Conservation (phyloP, 2,113 vertebrate genomes). For the Panurus biarmicus region DNA sequence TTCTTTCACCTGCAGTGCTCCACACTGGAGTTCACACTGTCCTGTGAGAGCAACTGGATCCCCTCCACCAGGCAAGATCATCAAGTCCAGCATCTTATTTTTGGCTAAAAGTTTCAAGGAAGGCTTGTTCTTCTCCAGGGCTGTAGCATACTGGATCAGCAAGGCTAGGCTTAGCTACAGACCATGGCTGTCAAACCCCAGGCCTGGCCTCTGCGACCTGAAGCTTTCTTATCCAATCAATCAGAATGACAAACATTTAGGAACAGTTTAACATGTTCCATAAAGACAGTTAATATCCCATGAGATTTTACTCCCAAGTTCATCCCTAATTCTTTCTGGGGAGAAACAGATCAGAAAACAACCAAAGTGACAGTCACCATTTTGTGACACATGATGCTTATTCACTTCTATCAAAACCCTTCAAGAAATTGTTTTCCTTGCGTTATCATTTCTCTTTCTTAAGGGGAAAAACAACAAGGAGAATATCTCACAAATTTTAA, state of each 20-base stretch:
- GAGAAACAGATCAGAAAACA: background rate
- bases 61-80: background rate
- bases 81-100: background rate
- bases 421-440: background rate
- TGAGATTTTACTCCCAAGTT: background rate
- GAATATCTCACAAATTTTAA: background rate
- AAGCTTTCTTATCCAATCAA: background rate
- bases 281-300: background rate
- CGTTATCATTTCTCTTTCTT: background rate
- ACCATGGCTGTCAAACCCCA: background rate
- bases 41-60: background rate
- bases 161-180: background rate
- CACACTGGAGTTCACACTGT: background rate
- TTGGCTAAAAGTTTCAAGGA: background rate
- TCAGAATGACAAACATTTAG: background rate
- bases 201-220: background rate
- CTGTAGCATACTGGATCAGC: background rate
- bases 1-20: background rate
- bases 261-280: background rate
- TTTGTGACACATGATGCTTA: background rate
- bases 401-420: background rate
- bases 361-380: background rate
- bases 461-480: background rate
- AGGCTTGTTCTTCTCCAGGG: background rate
- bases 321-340: background rate